Evolutionary conservation across 2,797 vertebrate species (phyloP).

Genomic region (Glossophaga mutica): DNA sequence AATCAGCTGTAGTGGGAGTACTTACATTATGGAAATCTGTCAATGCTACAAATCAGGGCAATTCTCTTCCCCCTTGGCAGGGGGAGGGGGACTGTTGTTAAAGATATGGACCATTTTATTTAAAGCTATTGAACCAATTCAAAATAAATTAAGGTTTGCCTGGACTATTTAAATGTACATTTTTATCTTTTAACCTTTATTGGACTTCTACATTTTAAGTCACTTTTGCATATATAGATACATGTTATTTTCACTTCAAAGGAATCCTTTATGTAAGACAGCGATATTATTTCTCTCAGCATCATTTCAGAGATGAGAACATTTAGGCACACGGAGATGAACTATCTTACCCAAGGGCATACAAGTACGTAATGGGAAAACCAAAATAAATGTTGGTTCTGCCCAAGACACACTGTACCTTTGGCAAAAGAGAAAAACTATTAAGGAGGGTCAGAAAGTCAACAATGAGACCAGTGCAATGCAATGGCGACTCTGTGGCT

Average conservation of each 20-base stretch:
- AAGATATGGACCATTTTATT: not conserved
- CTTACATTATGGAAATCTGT: not conserved
- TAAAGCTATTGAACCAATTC: not conserved
- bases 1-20: not conserved
- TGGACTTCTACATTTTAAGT: not conserved
- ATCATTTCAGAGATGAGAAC: not conserved
- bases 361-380: not conserved
- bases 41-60: not conserved
- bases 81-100: not conserved
- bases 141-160: not conserved
- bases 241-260: not conserved
- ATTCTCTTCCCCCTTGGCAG: not conserved
- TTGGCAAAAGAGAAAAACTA: slow-evolving; percentile 26
- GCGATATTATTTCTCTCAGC: not conserved
- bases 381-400: not conserved
- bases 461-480: not conserved
- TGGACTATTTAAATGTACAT: not conserved
- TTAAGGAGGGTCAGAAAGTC: slow-evolving; percentile 28
- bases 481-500: not conserved
- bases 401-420: not conserved
- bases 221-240: not conserved
- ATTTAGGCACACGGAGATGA: not conserved
- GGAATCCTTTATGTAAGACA: not conserved
- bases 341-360: not conserved
- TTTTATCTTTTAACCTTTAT: not conserved